phyloP scores from a whole-genome alignment of 2,797 vertebrate species.

The Argya squamiceps region DNA sequence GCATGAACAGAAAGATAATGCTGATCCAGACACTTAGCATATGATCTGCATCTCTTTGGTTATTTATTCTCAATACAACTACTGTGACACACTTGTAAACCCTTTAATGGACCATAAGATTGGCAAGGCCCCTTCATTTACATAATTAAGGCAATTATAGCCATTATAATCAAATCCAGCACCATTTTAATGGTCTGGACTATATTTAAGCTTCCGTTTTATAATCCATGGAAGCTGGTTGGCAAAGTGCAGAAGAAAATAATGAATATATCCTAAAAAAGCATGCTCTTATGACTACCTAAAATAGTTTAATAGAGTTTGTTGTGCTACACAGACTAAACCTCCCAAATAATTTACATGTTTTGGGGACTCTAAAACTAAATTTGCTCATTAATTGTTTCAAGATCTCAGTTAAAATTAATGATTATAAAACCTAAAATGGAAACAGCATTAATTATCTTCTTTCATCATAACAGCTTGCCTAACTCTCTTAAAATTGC shows the following conservation, averaged over 20 bases:
- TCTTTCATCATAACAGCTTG: neutral
- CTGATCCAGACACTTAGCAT: neutral
- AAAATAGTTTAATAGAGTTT: neutral
- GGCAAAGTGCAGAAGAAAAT: neutral
- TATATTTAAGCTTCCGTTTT: slow-evolving; percentile 18
- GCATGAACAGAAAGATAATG: slow-evolving; percentile 5
- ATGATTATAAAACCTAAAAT: neutral
- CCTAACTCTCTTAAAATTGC: neutral
- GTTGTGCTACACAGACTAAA: neutral
- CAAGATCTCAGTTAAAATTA: neutral
- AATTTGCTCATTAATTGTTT: neutral
- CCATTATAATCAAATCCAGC: neutral
- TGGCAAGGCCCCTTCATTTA: neutral
- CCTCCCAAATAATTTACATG: neutral
- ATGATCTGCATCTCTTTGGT: neutral
- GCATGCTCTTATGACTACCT: neutral
- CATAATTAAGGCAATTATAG: slow-evolving; percentile 52
- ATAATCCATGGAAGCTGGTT: neutral
- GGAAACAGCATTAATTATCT: neutral
- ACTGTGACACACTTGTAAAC: slow-evolving; percentile 23
- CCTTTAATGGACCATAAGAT: slow-evolving; percentile 35
- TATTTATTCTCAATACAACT: slow-evolving; percentile 21
- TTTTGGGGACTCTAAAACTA: neutral
- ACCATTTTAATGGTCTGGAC: slow-evolving; percentile 21
- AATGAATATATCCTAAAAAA: neutral